Base-by-base conservation (phyloP, 1,140 invertebrate genomes). In the Dryas iulia region DNA sequence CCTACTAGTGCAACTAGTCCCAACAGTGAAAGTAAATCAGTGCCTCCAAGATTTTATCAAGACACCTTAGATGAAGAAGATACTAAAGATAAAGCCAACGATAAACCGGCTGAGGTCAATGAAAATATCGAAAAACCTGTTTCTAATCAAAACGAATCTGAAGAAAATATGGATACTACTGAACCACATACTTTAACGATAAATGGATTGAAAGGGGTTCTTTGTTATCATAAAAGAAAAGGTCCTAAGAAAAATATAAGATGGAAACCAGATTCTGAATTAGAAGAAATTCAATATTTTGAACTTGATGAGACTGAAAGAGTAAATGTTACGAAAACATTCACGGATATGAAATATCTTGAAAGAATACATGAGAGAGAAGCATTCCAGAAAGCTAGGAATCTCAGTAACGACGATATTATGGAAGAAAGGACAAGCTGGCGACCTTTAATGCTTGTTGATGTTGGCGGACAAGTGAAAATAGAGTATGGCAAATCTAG, bases 261-360 rank as follows among this genome's bases (percentile, higher is more conserved):
- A 66, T 99, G 97, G 97, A 96, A 95, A 78, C 93, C 94, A 8
- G 96, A 97, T 71, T 92, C 94, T 7, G 95, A 98, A 59, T 90
- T 99, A 14, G 95, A 96, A 79, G 95, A 96, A 71, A 93, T 97
- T 47, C 94, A 95, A 75, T 98, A 96, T 81, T 99, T 99, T 87
- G 97, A 98, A 86, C 86, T 98, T 47, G 98, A 99, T 90, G 97
- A 98, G 91, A 98, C 95, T 3, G 98, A 99, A 92, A 94, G 98
- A 82, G 97, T 98, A 0, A 98, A 98, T 92, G 98, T 99, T 0
- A 98, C 97, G 0, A 96, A 97, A 86, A 96, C 96, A 26, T 98
- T 98, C 89, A 95, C 94, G n/a, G 97, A 98, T 74, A 96, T 98
- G 95, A 98, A 97, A 84, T 95, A 96, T 83, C 95, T 97, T 93